A percentile compares a stretch with the other conserved stretches of the same genome.
These are phyloP conservation scores for Apistogramma diplotaenia DNA, from an alignment of 2,113 vertebrate genomes.

Conservation along the genomic window DNA sequence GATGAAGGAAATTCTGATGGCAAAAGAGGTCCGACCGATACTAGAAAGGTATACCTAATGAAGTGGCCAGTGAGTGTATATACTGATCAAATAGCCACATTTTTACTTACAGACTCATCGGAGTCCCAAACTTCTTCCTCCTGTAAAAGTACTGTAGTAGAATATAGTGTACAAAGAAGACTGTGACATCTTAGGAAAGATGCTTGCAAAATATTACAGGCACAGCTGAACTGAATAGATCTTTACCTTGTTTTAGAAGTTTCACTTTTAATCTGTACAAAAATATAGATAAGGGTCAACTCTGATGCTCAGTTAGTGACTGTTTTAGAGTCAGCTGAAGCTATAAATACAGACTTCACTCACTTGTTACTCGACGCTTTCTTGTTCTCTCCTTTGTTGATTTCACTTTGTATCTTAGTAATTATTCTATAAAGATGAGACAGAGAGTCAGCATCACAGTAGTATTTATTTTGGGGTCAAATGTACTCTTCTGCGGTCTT, in stretches of 20 bases:
- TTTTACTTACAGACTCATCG: slow-evolving; percentile 48
- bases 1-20: neutral
- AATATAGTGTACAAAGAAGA: neutral
- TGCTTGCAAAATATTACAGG: neutral
- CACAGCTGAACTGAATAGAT: neutral
- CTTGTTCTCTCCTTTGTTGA: slow-evolving; percentile 38
- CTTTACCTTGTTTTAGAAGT: slow-evolving; percentile 12
- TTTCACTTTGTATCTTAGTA: slow-evolving; percentile 38
- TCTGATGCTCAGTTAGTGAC: neutral
- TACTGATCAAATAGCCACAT: neutral
- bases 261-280: slow-evolving; percentile 9
- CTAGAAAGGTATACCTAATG: neutral
- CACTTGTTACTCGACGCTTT: slow-evolving; percentile 12
- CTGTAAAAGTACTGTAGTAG: neutral
- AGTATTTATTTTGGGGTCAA: neutral
- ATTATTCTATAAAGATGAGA: slow-evolving; percentile 28
- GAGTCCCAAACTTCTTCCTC: neutral
- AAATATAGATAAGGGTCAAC: neutral
- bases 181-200: neutral
- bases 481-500: neutral
- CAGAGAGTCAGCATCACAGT: neutral
- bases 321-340: neutral
- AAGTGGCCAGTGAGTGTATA: neutral
- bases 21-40: neutral
- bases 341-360: neutral